Base-by-base conservation (phyloP, 2,113 vertebrate genomes). In the Brienomyrus longianalis region DNA sequence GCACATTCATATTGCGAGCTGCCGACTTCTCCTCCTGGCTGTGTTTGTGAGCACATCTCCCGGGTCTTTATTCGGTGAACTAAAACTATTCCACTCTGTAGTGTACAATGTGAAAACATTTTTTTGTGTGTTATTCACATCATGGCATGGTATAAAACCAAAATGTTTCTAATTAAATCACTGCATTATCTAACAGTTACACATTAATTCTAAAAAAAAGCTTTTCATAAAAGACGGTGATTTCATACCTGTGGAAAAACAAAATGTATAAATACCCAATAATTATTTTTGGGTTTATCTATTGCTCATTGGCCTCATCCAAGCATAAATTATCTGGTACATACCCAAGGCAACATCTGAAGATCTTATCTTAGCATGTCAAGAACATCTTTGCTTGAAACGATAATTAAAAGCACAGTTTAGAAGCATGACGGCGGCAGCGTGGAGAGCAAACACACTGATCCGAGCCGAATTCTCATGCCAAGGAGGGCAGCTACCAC, bases 1-100 rank as follows among this genome's bases (percentile, higher is more conserved):
- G 96, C 94, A 94, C 97, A 96, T 97, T 97, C 98, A 97, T 97
- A 97, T 97, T 96, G 96, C 96, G 96, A 96, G 96, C 94, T 94
- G 95, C 95, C 95, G 95, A 94, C 92, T 90, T 95, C 94, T 94
- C 95, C 96, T 96, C 95, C 94, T 94, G 95, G 31, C 48, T 52
- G 88, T 23, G 45, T 23, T 70, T 31, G 11, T 92, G 94, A 94
- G 95, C 94, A 93, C 27, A 51, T 95, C 62, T 94, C 96, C 95
- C 94, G 93, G 95, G 95, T 95, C 52, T 94, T 94, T 93, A 94
- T 93, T 94, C 47, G 8, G 31, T 39, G 48, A 54, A 83, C 45
- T 11, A 15, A 89, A 83, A 88, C n/a, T 27, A 31, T 80, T 43
- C 66, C 74, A 80, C 54, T 86, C 84, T 54, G 85, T 86, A 48